phyloP scores from a whole-genome alignment of 2,113 vertebrate species.

The Cnemophilus loriae region DNA sequence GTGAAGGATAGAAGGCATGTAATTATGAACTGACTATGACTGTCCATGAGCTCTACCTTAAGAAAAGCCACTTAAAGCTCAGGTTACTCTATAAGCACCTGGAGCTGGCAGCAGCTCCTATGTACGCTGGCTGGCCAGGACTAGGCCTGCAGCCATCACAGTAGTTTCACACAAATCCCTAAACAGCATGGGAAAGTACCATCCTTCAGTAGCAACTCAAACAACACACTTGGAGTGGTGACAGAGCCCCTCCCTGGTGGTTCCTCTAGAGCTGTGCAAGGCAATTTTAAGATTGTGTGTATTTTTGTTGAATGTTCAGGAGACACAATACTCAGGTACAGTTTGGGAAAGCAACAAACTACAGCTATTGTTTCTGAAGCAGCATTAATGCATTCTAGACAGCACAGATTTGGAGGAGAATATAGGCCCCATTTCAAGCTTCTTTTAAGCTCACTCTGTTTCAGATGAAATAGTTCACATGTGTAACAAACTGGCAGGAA shows the following conservation, averaged over 20 bases:
- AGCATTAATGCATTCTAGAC: neutral
- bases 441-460: neutral
- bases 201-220: neutral
- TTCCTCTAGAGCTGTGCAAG: accelerated
- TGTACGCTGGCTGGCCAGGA: neutral
- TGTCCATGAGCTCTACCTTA: neutral
- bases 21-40: neutral
- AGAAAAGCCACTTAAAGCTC: neutral
- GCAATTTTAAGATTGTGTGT: neutral
- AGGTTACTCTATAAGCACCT: neutral
- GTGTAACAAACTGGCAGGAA: neutral
- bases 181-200: neutral
- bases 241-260: neutral
- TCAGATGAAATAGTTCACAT: neutral
- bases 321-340: neutral
- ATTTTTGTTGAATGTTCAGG: neutral
- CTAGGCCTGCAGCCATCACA: neutral
- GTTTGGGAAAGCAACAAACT: neutral
- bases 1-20: neutral
- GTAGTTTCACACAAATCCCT: neutral
- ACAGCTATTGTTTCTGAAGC: neutral
- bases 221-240: neutral
- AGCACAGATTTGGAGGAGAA: neutral
- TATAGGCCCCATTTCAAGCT: neutral
- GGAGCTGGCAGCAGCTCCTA: neutral